Evolutionary conservation across 2,113 vertebrate species (phyloP).

Genomic region (Empidonax alnorum): DNA sequence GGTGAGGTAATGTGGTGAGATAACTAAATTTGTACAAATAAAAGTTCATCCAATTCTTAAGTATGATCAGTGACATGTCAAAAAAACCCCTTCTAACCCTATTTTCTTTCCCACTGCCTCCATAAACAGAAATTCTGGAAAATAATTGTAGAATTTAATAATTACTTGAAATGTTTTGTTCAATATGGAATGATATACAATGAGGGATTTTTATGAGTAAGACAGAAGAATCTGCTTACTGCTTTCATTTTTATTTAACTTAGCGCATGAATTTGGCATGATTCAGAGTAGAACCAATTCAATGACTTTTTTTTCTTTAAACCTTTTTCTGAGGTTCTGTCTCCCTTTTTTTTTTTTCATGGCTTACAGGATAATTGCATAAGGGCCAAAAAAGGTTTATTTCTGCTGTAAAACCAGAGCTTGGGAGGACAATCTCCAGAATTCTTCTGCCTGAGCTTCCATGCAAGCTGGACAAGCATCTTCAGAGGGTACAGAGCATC

Average conservation of each 20-base stretch:
- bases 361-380: fast-evolving
- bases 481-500: not conserved
- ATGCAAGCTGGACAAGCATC: not conserved
- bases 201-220: not conserved
- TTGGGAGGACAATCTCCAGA: not conserved
- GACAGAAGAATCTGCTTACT: not conserved
- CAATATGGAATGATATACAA: not conserved
- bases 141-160: not conserved
- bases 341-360: not conserved
- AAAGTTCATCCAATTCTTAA: not conserved
- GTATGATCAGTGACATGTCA: fast-evolving
- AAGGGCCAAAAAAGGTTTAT: not conserved
- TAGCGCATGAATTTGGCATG: fast-evolving
- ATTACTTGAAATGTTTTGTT: fast-evolving
- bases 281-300: not conserved
- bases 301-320: not conserved
- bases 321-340: not conserved
- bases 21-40: not conserved
- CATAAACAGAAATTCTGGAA: not conserved
- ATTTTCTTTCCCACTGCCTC: not conserved
- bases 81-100: not conserved
- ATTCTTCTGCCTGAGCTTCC: not conserved
- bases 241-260: not conserved
- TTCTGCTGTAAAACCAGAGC: not conserved
- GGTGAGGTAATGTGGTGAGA: fast-evolving